Evolutionary conservation across 2,797 vertebrate genomes (phyloP), one percentile per base, ranked within the genome.

Genomic region (Microhierax caerulescens): DNA sequence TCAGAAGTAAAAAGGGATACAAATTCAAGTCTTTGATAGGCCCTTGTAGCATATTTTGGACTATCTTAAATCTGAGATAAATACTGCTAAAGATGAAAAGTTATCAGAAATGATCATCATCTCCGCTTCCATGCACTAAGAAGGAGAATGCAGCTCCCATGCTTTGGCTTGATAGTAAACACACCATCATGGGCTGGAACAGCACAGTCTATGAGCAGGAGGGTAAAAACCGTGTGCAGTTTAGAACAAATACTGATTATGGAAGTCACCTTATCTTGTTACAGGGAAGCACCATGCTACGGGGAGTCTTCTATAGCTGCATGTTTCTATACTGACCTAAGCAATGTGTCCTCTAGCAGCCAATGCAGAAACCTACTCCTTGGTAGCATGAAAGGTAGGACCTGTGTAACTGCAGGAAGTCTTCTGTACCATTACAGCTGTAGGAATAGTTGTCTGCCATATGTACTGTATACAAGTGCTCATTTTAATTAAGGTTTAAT

Each of bases 401-500:
- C n/a, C 37, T 54, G 13, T 27, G 50, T 59, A 92, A 39, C 41
- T 65, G 63, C 75, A 69, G 34, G 54, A 77, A 75, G 56, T 17
- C 14, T 72, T 75, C 19, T 69, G 24, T 50, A 64, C 59, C 28
- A 7, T 45, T 41, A 3, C 48, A 61, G 3, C 36, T 32, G 2
- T 36, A 86, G 70, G n/a, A 80, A 39, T 13, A n/a, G 32, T 57
- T 75, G 43, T 54, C 67, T 83, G 53, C 63, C 45, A 16, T 21
- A 78, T 13, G 30, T 61, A 69, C 54, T 51, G 15, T 23, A 43
- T 19, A 36, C 5, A 67, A 89, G 67, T 22, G n/a, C 56, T 67
- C 39, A 61, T 85, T 97, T 95, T 89, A 97, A 85, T 91, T 85
- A 77, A 92, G 67, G 50, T 50, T 95, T 93, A 82, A 91, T 91